Evolutionary conservation across 2,113 vertebrate genomes (phyloP), one percentile per base, ranked within the genome.

Genomic region (Danionella cerebrum): DNA sequence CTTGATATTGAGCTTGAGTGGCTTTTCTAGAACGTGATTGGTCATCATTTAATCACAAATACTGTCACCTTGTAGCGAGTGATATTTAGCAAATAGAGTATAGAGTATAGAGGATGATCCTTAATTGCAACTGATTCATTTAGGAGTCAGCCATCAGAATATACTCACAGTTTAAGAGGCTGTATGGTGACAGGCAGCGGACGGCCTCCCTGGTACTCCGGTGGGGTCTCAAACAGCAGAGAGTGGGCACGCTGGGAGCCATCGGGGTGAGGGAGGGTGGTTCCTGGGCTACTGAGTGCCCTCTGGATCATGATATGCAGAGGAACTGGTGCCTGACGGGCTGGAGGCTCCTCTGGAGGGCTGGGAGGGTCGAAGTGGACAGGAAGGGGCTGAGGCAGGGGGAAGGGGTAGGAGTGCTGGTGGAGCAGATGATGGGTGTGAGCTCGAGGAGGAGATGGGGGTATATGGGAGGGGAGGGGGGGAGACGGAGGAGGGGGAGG

Each of bases 251-350:
- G 85, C 70, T 97, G 94, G 0, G 85, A 88, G 4, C 92, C 90
- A 1, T 97, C 94, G 0, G 93, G 83, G 11, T 91, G 87, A 0
- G 92, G 91, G 12, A 90, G 87, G 39, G 84, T 55, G 0, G 94
- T 91, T 67, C 95, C 90, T 0, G 96, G 95, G 53, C 93, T 97
- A 52, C 89, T 88, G 58, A 98, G 82, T 2, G 96, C 96, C 75
- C 96, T 87, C 80, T 98, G 96, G 83, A 98, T 98, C 79, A 95
- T 95, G 78, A 98, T 94, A 78, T 98, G 96, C 69, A 98, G 76
- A 0, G 96, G 95, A 31, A 97, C 42, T 0, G 86, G 88, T 35
- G 93, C 86, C 1, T 93, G 84, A 7, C 91, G 88, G 25, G 82
- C 79, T 13, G 80, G 78, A 0, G 80, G 79, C 39, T 87, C 87